A percentile compares a stretch with the other conserved stretches of the same genome.
Evolutionary conservation across 23 tunicate genomes (phyloP).

Genomic region (Botrylloides violaceus): DNA sequence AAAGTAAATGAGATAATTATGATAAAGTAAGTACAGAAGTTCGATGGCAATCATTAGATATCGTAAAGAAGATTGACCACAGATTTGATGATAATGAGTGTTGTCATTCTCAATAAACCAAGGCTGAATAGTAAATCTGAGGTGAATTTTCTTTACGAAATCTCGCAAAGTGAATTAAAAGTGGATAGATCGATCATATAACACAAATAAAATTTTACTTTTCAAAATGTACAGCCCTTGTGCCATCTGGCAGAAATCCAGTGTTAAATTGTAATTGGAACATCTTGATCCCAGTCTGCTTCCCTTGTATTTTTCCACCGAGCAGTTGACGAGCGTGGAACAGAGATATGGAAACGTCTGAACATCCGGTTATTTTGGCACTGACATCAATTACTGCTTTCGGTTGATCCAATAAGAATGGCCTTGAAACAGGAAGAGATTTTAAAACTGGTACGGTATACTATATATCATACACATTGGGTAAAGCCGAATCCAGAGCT

Average conservation of each 20-base stretch:
- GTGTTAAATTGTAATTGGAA: constrained; percentile 88
- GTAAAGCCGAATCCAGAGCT: too few relatives aligned
- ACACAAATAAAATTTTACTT: too few relatives aligned
- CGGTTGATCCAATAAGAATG: constrained; percentile 39
- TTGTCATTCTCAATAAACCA: too few relatives aligned
- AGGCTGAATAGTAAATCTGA: too few relatives aligned
- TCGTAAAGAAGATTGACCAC: too few relatives aligned
- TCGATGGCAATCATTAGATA: too few relatives aligned
- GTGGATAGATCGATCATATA: too few relatives aligned
- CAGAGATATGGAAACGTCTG: constrained; percentile 50
- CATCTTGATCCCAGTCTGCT: constrained; percentile 76
- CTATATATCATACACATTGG: too few relatives aligned
- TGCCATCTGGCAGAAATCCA: constrained; percentile 65
- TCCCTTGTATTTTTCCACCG: constrained; percentile 79
- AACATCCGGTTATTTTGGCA: constrained; percentile 48
- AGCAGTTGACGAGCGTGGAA: constrained; percentile 90
- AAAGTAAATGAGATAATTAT: neutral
- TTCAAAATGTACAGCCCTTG: constrained; percentile 52
- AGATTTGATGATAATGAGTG: too few relatives aligned
- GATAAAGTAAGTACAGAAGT: neutral
- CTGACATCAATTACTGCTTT: constrained; percentile 41
- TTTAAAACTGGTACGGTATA: neutral
- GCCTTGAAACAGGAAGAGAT: constrained; percentile 28
- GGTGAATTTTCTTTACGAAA: too few relatives aligned
- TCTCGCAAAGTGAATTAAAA: too few relatives aligned